Evolutionary conservation across 92 coral and sea anemone genomes (phyloP).

Genomic region (Parazoanthus darwini): DNA sequence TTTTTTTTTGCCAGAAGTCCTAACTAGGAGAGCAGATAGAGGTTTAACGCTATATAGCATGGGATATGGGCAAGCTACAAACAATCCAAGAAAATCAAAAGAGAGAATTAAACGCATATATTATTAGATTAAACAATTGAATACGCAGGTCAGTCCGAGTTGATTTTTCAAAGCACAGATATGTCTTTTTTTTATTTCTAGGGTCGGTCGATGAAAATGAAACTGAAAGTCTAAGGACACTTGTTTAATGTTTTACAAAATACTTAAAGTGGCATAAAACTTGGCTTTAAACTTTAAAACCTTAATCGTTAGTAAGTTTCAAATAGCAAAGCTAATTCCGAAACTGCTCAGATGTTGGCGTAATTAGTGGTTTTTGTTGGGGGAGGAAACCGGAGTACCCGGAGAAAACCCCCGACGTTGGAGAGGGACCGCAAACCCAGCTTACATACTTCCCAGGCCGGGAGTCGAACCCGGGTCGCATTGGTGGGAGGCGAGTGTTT

Average conservation of each 20-base stretch:
- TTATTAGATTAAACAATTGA: background rate
- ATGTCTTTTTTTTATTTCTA: too few species aligned
- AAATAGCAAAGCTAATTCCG: too few species aligned
- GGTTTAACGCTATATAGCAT: slow-evolving; percentile 46
- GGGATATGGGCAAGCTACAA: slow-evolving; percentile 45
- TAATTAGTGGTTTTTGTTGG: too few species aligned
- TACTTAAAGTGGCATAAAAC: background rate
- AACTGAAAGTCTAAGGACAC: background rate
- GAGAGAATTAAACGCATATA: background rate
- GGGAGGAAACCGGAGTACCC: too few species aligned
- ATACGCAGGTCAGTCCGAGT: background rate
- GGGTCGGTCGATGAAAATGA: background rate
- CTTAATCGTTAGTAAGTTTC: too few species aligned
- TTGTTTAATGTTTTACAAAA: background rate
- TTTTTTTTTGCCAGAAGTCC: slow-evolving; percentile 11
- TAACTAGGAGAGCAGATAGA: slow-evolving; percentile 38
- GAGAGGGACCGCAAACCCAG: too few species aligned
- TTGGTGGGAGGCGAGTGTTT: too few species aligned
- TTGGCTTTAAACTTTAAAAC: too few species aligned
- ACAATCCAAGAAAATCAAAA: background rate
- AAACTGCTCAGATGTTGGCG: too few species aligned
- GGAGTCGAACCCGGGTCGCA: too few species aligned
- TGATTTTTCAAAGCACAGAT: background rate
- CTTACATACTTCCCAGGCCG: too few species aligned
- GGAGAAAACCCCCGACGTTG: too few species aligned